Evolutionary conservation across 2,888 invertebrate genomes (phyloP), one percentile per base, ranked within the genome.

Genomic region (Callyntrura sp.): DNA sequence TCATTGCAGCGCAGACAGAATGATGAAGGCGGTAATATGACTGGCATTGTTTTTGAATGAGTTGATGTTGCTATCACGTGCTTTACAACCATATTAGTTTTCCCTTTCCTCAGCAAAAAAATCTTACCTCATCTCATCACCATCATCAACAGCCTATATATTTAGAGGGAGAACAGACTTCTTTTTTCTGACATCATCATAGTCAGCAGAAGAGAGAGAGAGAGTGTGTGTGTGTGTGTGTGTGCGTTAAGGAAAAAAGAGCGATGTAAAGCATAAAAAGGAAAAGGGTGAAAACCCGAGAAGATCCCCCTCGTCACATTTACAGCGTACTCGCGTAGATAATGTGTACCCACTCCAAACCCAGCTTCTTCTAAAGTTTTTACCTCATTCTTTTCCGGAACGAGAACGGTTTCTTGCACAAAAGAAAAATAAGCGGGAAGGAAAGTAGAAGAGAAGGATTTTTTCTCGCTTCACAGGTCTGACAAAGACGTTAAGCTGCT

Each of bases 51-150:
- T 85, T 85, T 85, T 68, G 12, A 9, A 45, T 73, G 57, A 73
- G 25, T 76, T 88, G 83, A 83, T 88, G 88, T 25, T 76, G 23
- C 51, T 76, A 62, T 88, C 62, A 62, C 88, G 88, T 88, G 88
- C 82, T 76, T 48, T 28, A 48, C n/a, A 81, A 43, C 70, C 25
- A 87, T 82, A 60, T 82, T 88, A 76, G 25, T 57, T 88, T 73
- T 17, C 48, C 51, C 45, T 83, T 73, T 17, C 48, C 35, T 25
- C 1, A 60, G 81, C 28, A 55, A 70, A 65, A 51, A 65, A 51
- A 43, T 48, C 20, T 48, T 55, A 73, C 3, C 57, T 85, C 73
- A 57, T 43, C 35, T 35, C 35, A 35, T 35, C 35, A 35, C 35
- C 62, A 73, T 45, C 70, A 73, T 73, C 70, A 45, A 12, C 70